Percentiles rank a stretch among this genome's conserved stretches.
phyloP scores from a whole-genome alignment of 2,797 vertebrate species.

The Erpetoichthys calabaricus region DNA sequence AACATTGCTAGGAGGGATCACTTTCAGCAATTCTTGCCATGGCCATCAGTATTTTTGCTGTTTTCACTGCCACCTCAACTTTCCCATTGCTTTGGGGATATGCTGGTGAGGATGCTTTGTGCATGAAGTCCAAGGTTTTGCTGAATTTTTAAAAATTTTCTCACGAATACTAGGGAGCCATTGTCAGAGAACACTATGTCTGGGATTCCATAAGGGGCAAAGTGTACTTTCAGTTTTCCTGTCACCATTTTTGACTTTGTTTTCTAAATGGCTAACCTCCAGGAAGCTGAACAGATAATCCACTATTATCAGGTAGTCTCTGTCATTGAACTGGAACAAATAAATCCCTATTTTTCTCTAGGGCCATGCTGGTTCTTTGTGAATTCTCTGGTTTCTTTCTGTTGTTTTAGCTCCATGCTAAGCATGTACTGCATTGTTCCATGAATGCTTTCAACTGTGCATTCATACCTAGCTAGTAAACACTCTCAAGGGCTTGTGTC shows the following conservation, averaged over 20 bases:
- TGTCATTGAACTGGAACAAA: too few species aligned
- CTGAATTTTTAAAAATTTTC: constrained; percentile 1
- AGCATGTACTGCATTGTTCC: neutral
- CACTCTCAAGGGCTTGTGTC: too few species aligned
- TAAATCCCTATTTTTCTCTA: neutral
- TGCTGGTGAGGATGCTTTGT: constrained; percentile 1
- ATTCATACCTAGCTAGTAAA: too few species aligned
- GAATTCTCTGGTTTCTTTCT: neutral
- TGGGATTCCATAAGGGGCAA: neutral
- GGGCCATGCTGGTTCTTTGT: neutral
- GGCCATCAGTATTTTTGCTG: neutral
- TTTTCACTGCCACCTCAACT: neutral
- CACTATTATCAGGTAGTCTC: too few species aligned
- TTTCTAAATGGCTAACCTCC: neutral
- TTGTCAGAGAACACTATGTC: neutral
- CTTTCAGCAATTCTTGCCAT: neutral
- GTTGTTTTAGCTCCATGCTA: neutral
- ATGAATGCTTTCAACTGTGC: too few species aligned
- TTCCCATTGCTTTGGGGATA: too few species aligned
- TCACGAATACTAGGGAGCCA: neutral
- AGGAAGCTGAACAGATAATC: neutral
- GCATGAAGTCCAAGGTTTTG: neutral
- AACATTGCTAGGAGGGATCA: neutral
- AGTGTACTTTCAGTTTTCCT: neutral
- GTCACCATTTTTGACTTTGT: neutral